Percentiles rank a stretch among this genome's conserved stretches.
Conservation (phyloP, 2,113 vertebrate genomes). For the Seriola quinqueradiata region DNA sequence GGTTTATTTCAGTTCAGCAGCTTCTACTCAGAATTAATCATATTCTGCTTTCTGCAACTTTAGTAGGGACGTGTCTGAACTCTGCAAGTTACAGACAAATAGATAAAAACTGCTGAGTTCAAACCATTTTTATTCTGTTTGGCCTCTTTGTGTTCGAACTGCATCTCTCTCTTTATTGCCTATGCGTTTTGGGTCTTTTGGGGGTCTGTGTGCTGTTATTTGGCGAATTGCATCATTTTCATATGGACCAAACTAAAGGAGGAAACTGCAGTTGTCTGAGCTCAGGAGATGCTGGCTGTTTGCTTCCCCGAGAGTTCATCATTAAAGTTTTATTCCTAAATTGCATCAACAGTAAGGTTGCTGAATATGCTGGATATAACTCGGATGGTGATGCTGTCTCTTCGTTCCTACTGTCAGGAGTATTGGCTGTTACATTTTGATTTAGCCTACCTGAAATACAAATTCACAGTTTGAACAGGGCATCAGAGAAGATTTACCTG, state of each 20-base stretch:
- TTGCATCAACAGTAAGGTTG: neutral
- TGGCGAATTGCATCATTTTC: neutral
- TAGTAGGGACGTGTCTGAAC: neutral
- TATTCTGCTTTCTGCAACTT: neutral
- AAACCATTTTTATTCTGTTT: neutral
- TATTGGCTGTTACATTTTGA: neutral
- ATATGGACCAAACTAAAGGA: neutral
- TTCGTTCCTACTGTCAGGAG: neutral
- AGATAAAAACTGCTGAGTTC: neutral
- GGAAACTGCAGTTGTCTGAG: neutral
- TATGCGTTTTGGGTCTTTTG: neutral
- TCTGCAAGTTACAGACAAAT: neutral
- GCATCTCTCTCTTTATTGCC: neutral
- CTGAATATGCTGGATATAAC: slow-evolving; percentile 16
- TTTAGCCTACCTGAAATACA: neutral
- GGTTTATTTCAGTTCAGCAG: neutral
- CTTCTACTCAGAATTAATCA: neutral
- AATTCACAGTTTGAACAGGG: neutral
- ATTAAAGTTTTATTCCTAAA: slow-evolving; percentile 29
- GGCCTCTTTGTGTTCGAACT: slow-evolving; percentile 1
- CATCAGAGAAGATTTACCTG: neutral
- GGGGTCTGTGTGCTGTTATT: neutral
- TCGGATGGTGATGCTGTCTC: neutral
- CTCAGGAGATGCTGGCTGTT: neutral
- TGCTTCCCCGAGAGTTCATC: neutral